Evolutionary conservation across 2,888 invertebrate species (phyloP).

Genomic region (Pristionchus arcanus): DNA sequence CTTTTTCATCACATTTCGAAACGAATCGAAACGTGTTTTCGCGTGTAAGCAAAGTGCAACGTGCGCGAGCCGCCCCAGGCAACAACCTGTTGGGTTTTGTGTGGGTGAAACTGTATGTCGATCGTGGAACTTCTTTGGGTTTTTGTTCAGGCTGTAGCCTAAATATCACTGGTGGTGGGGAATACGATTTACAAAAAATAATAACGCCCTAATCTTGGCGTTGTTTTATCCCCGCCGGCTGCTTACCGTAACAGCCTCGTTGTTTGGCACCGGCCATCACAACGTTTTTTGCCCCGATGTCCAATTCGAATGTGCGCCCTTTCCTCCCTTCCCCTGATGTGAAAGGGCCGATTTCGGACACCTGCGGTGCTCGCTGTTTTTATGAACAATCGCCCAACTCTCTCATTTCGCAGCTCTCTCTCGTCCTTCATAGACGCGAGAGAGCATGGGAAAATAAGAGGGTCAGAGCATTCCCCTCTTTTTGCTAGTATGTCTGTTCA

Average conservation of each 20-base stretch:
- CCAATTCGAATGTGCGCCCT: slow-evolving; percentile 1
- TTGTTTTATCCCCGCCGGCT: background rate
- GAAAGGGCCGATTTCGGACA: slow-evolving; percentile 36
- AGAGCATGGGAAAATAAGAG: no score
- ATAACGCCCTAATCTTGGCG: no score
- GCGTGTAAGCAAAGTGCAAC: slow-evolving; percentile 31
- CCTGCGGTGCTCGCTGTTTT: background rate
- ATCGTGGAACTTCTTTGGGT: background rate
- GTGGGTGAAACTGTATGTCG: background rate
- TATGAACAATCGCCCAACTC: background rate
- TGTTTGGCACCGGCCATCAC: background rate
- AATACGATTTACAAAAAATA: no score
- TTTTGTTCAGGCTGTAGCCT: background rate
- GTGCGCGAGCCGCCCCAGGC: background rate
- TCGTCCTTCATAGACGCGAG: no score
- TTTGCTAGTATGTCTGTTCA: background rate
- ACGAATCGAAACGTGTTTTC: slow-evolving; percentile 37
- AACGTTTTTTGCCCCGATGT: background rate
- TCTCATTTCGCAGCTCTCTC: no score
- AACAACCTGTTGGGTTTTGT: background rate
- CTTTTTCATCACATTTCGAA: background rate
- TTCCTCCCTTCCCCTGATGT: background rate
- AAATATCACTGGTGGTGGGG: background rate
- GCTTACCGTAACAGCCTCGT: background rate
- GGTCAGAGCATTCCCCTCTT: no score